Evolutionary conservation across 2,797 vertebrate species (phyloP).

Genomic region (Masticophis lateralis): DNA sequence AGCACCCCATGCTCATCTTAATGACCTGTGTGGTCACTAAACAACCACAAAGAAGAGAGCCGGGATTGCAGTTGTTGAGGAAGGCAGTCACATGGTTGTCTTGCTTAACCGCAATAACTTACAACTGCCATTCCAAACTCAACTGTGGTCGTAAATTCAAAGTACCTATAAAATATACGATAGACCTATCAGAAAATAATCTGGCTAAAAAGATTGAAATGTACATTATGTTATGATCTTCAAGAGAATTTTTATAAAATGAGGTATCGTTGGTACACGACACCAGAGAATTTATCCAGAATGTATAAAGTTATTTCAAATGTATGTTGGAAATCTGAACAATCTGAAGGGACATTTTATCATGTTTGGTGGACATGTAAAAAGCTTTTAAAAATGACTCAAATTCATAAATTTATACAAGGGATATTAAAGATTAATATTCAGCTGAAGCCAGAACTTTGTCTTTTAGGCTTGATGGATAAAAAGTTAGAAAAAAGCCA

Average conservation of each 20-base stretch:
- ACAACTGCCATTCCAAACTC: neutral
- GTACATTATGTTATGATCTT: neutral
- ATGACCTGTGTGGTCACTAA: neutral
- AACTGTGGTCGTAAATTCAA: neutral
- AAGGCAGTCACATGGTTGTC: neutral
- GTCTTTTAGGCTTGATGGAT: neutral
- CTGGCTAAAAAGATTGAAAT: neutral
- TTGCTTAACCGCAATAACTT: neutral
- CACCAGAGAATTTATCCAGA: neutral
- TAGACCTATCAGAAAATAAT: neutral
- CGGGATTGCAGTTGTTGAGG: neutral
- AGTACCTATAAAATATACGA: neutral
- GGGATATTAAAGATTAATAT: neutral
- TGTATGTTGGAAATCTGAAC: neutral
- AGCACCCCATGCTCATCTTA: neutral
- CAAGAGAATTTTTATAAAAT: neutral
- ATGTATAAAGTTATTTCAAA: neutral
- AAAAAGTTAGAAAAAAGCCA: neutral
- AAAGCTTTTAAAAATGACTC: neutral
- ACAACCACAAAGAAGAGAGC: neutral
- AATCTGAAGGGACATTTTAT: neutral
- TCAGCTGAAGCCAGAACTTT: neutral
- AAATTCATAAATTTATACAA: neutral
- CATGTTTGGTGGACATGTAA: neutral
- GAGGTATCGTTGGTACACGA: neutral